These are phyloP conservation scores for Cetonia aurata DNA, from an alignment of 2,888 invertebrate genomes.

Conservation along the genomic window DNA sequence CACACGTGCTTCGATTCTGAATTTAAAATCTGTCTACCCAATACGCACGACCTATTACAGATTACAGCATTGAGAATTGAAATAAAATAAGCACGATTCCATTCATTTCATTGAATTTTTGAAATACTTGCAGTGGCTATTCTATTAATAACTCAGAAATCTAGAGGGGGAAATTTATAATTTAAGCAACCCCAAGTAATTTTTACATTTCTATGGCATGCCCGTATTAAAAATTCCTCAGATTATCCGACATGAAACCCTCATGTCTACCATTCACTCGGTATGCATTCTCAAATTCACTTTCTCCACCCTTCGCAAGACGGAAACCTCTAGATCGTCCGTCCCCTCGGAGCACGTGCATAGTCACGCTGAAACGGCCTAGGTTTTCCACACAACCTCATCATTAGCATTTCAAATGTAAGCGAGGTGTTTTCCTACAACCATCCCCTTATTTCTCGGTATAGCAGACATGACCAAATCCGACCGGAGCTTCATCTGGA, in stretches of 20 bases:
- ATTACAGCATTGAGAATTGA: too few species aligned
- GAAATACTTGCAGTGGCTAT: too few species aligned
- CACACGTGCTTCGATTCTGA: too few species aligned
- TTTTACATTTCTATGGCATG: constrained; percentile 18
- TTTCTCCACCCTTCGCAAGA: constrained; percentile 18
- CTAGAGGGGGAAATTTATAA: background rate
- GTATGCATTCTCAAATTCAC: constrained; percentile 34
- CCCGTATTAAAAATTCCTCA: constrained; percentile 30
- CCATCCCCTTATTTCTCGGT: constrained; percentile 22
- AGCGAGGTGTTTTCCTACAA: constrained; percentile 37
- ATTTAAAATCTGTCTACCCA: too few species aligned
- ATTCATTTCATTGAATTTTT: too few species aligned
- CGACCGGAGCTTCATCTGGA: constrained; percentile 37
- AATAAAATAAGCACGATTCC: too few species aligned
- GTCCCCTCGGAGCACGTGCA: constrained; percentile 23
- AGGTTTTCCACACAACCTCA: constrained; percentile 30
- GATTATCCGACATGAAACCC: constrained; percentile 25
- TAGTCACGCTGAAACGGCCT: constrained; percentile 22
- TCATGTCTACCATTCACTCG: background rate
- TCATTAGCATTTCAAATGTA: constrained; percentile 40
- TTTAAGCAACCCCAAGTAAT: constrained; percentile 1
- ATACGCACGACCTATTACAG: too few species aligned
- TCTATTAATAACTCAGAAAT: too few species aligned
- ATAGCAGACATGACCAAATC: constrained; percentile 35
- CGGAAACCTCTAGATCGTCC: background rate